phyloP scores from a whole-genome alignment of 2,888 invertebrate genomes.

The Exephanes ischioxanthus region DNA sequence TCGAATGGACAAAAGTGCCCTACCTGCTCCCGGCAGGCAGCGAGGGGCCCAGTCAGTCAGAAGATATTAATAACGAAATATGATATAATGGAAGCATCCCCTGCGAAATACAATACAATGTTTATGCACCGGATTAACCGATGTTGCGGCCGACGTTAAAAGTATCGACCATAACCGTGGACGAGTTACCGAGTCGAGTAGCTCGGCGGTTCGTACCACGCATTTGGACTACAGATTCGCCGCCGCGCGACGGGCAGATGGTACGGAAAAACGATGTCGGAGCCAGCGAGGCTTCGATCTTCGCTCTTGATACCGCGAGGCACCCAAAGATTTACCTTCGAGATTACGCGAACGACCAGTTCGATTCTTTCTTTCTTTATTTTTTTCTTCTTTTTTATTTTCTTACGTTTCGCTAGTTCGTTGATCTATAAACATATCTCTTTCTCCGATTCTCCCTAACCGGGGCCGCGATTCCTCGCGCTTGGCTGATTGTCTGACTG shows the following conservation, averaged over 20 bases:
- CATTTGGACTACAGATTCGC: conserved; percentile 68
- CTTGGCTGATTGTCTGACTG: conserved; percentile 37
- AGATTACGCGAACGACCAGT: conserved; percentile 75
- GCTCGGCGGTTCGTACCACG: conserved; percentile 17
- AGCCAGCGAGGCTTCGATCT: conserved; percentile 73
- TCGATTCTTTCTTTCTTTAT: conserved; percentile 58
- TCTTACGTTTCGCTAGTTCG: conserved; percentile 62
- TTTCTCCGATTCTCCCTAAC: conserved; percentile 17
- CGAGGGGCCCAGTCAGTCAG: conserved; percentile 81
- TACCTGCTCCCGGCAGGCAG: conserved; percentile 76
- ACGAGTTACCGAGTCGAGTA: conserved; percentile 43
- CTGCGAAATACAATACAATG: conserved; percentile 83
- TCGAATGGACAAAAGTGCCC: conserved; percentile 80
- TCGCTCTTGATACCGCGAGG: conserved; percentile 76
- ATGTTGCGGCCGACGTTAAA: conserved; percentile 74
- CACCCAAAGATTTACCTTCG: conserved; percentile 79
- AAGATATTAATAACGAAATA: conserved; percentile 85
- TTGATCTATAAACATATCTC: conserved; percentile 36
- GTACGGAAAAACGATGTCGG: conserved; percentile 74
- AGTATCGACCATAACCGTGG: conserved; percentile 68
- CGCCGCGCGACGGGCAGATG: conserved; percentile 76
- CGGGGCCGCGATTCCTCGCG: conserved; percentile 40
- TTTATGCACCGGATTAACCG: conserved; percentile 84
- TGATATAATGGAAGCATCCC: conserved; percentile 84
- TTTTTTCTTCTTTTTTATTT: conserved; percentile 32